These are phyloP conservation scores for Strix aluco DNA, from an alignment of 2,113 vertebrate species.

Conservation along the genomic window DNA sequence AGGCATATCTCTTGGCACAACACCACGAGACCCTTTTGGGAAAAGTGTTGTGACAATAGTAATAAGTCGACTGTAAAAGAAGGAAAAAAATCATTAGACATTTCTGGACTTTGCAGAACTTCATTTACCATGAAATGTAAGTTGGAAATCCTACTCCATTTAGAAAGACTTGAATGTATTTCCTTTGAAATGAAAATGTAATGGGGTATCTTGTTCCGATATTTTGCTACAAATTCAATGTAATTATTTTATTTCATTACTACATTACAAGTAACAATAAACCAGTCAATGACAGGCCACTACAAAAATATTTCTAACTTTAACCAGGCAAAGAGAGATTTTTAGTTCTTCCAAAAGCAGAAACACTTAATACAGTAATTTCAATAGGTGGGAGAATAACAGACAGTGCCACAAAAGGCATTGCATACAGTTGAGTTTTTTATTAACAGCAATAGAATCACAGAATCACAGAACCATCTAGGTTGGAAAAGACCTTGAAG, in stretches of 20 bases:
- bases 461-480: no score
- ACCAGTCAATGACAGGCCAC: not conserved
- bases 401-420: not conserved
- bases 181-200: slow-evolving; percentile 18
- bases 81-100: slow-evolving; percentile 49
- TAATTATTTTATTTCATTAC: not conserved
- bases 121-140: not conserved
- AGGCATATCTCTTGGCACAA: slow-evolving; percentile 97
- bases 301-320: not conserved
- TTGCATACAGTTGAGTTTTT: not conserved
- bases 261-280: not conserved
- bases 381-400: not conserved
- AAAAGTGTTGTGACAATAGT: slow-evolving; percentile 97
- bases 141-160: not conserved
- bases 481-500: no score
- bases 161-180: slow-evolving; percentile 1
- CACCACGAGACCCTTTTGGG: slow-evolving; percentile 96
- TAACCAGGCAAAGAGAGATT: not conserved
- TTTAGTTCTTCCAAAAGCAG: not conserved
- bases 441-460: not conserved
- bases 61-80: slow-evolving; percentile 88
- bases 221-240: not conserved
- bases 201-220: not conserved
- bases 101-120: not conserved
- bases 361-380: not conserved